Conservation (phyloP, 2,113 vertebrate species). For the Amazona vittata region DNA sequence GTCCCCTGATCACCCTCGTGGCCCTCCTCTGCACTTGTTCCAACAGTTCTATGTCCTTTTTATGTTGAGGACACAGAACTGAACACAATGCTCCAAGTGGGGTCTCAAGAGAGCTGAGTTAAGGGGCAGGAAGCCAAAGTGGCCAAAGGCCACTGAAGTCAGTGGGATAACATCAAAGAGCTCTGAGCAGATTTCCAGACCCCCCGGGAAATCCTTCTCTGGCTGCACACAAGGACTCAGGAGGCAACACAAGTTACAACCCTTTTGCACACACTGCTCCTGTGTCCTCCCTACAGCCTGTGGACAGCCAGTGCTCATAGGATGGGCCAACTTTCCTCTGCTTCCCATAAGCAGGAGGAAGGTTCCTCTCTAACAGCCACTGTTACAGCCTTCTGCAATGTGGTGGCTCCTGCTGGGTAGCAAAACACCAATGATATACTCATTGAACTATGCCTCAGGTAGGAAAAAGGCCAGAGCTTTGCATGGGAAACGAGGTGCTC, state of each 20-base stretch:
- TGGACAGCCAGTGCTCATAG: not conserved
- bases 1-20: too few relatives aligned
- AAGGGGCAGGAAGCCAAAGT: too few relatives aligned
- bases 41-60: too few relatives aligned
- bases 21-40: too few relatives aligned
- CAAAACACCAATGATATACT: not conserved
- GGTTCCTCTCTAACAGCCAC: not conserved
- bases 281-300: not conserved
- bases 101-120: too few relatives aligned
- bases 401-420: not conserved
- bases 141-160: not conserved
- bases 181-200: not conserved
- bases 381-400: fast-evolving
- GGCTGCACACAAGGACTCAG: fast-evolving
- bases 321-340: not conserved
- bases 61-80: too few relatives aligned
- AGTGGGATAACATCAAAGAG: not conserved
- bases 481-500: not conserved
- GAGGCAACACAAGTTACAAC: not conserved
- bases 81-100: too few relatives aligned
- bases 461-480: not conserved
- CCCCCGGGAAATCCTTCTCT: not conserved
- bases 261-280: not conserved
- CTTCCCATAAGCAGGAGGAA: not conserved
- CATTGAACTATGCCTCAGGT: not conserved